Conservation (phyloP, 2,797 vertebrate species). For the Cossypha dichroa region DNA sequence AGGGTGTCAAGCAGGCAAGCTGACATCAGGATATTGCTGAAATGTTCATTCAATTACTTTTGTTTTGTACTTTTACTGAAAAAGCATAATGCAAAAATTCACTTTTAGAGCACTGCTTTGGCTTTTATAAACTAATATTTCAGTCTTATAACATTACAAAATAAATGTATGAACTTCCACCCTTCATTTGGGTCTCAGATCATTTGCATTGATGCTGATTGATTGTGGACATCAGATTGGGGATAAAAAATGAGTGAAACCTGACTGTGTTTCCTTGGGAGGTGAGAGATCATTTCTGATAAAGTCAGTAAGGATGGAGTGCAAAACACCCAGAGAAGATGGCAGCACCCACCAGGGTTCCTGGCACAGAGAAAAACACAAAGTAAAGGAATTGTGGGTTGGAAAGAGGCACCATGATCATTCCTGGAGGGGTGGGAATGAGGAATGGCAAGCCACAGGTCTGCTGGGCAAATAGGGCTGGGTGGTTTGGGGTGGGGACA, state of each 20-base stretch:
- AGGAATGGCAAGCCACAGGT: too few relatives aligned
- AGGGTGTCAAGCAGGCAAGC: constrained; percentile 1
- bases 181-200: not conserved
- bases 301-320: not conserved
- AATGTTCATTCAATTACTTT: constrained; percentile 37
- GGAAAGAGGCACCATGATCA: too few relatives aligned
- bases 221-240: not conserved
- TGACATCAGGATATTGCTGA: constrained; percentile 20
- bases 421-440: too few relatives aligned
- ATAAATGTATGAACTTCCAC: not conserved
- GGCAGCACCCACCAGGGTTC: not conserved
- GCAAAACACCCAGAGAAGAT: not conserved
- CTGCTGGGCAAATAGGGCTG: too few relatives aligned
- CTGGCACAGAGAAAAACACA: too few relatives aligned
- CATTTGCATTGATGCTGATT: not conserved
- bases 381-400: too few relatives aligned
- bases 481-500: too few relatives aligned
- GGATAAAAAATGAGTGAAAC: not conserved
- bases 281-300: not conserved
- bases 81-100: not conserved
- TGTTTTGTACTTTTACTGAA: not conserved
- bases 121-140: not conserved
- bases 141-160: not conserved
- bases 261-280: not conserved
- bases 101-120: not conserved